Percentiles rank a stretch among this genome's conserved stretches.
These are phyloP conservation scores for Gortyna flavago DNA, from an alignment of 2,888 invertebrate species.

Conservation along the genomic window DNA sequence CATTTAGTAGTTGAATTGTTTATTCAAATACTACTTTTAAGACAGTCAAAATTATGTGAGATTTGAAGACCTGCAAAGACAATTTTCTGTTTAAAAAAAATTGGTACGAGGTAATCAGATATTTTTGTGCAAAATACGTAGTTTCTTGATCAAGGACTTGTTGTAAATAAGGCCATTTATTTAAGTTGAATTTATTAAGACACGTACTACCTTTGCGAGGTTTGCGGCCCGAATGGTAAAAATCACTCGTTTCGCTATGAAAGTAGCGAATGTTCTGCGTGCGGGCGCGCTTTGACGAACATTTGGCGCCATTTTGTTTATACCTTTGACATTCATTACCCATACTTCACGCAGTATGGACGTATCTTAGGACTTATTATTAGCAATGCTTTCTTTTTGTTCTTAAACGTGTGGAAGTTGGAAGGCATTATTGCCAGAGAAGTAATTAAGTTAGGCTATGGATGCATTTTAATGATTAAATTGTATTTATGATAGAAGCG, in stretches of 20 bases:
- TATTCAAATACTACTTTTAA: slow-evolving; percentile 19
- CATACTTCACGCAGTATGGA: not conserved
- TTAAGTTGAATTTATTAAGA: slow-evolving; percentile 1
- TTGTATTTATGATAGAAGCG: not conserved
- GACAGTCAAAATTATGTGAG: slow-evolving; percentile 21
- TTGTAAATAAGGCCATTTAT: slow-evolving; percentile 24
- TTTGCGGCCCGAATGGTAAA: not conserved
- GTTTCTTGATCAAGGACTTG: slow-evolving; percentile 14
- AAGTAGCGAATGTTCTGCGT: not conserved
- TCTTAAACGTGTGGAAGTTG: slow-evolving; percentile 36
- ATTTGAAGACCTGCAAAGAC: slow-evolving; percentile 22
- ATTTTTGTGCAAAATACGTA: slow-evolving; percentile 26
- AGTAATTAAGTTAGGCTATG: slow-evolving; percentile 14
- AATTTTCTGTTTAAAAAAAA: slow-evolving; percentile 56
- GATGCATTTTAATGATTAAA: not conserved
- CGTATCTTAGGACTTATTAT: slow-evolving; percentile 14
- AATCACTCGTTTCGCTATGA: not conserved
- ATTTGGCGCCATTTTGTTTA: slow-evolving; percentile 12
- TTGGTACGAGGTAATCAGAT: slow-evolving; percentile 37
- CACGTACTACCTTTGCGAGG: not conserved
- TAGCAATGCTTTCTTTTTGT: slow-evolving; percentile 22
- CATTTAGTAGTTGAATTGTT: slow-evolving; percentile 15
- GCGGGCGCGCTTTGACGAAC: not conserved
- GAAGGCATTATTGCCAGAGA: slow-evolving; percentile 50
- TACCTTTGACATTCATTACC: not conserved